Base-by-base conservation (phyloP, 2,113 vertebrate genomes). In the Coptodon rendalli region DNA sequence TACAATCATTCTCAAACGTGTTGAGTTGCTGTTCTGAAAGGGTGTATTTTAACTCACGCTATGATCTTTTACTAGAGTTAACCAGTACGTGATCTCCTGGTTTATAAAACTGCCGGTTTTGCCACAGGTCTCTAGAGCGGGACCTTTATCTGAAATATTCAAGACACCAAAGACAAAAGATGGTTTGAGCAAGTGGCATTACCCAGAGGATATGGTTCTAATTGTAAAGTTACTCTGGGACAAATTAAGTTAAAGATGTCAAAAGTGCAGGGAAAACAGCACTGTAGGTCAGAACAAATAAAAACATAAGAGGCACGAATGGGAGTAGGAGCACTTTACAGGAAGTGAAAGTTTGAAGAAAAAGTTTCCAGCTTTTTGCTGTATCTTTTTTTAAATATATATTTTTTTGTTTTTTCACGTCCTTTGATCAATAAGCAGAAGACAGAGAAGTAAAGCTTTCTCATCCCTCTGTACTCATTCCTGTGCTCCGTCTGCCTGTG, bases 361-460 rank as follows among this genome's bases (percentile, higher is more conserved):
- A 88, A 94, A 87, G 85, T 91, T 93, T 92, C 19, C 56, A 86
- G 43, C 43, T 86, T 89, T 89, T 90, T 78, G 11, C 68, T 84
- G 68, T 81, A 76, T 92, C 76, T 87, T 92, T 89, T 92, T 87
- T 13, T 2, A 22, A 22, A 38, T 22, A 68, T 82, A 59, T 82
- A 22, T 66, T 50, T 22, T 14, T 9, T 81, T 84, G 45, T 90
- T 88, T 89, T 89, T 85, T 86, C 66, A 84, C 34, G 38, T 88
- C 38, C 93, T 95, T 94, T 95, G 93, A 94, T 96, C 92, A 93
- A 92, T 83, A 92, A 92, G 91, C 90, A 89, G 87, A 88, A 91
- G 91, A 93, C 91, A 87, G 93, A 92, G 89, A 89, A 93, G 78
- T 91, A 92, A 94, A 94, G 91, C 91, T 92, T 85, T 83, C 91